phyloP scores from a whole-genome alignment of 2,888 invertebrate species.

The Pseudococcus viburni region DNA sequence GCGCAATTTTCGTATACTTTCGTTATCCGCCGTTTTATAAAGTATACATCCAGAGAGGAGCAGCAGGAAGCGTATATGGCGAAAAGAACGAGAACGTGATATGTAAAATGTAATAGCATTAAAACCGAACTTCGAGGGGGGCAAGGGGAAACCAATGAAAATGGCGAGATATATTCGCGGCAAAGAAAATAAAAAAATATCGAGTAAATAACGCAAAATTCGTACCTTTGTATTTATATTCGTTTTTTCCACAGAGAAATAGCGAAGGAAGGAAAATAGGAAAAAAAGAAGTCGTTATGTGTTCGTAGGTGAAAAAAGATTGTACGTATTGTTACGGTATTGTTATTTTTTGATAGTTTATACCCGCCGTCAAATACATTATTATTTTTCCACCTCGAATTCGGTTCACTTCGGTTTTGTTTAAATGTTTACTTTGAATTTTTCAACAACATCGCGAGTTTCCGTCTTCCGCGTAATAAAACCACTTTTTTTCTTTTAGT shows the following conservation, averaged over 20 bases:
- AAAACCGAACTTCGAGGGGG: background rate
- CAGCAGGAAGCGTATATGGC: background rate
- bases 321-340: slow-evolving; percentile 2
- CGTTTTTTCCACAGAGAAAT: background rate
- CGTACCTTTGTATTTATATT: slow-evolving; percentile 27
- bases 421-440: slow-evolving; percentile 47
- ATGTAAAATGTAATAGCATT: slow-evolving; percentile 47
- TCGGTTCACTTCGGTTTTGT: background rate
- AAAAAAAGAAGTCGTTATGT: slow-evolving; percentile 8
- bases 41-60: background rate
- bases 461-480: slow-evolving; percentile 21
- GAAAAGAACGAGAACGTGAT: slow-evolving; percentile 29
- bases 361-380: background rate
- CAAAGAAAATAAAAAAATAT: slow-evolving; percentile 16
- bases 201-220: slow-evolving; percentile 39
- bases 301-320: slow-evolving; percentile 31
- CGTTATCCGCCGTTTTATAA: background rate
- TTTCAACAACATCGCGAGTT: background rate
- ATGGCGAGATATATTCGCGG: slow-evolving; percentile 26
- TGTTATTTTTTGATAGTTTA: slow-evolving; percentile 29
- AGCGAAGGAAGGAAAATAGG: background rate
- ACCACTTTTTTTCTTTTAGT: background rate
- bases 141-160: background rate
- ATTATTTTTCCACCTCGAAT: slow-evolving; percentile 6
- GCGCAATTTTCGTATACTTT: slow-evolving; percentile 1